Evolutionary conservation across 2,888 invertebrate species (phyloP), one percentile per base, ranked within the genome.

Genomic region (Caradrina clavipalpis): DNA sequence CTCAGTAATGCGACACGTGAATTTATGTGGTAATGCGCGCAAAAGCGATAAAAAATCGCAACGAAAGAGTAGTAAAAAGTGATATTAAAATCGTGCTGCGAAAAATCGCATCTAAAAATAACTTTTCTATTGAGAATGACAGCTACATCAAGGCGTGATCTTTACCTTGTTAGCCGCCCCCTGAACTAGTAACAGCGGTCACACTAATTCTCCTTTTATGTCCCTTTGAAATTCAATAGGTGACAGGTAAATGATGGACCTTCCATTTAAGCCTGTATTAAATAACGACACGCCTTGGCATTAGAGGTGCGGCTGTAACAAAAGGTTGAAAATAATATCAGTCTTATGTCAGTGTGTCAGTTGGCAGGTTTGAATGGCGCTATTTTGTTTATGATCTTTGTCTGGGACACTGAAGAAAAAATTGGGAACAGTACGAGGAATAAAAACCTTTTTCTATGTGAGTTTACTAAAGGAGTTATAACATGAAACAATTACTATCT

Each of bases 141-240:
- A 54, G 15, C 0, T 11, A 42, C 3, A 51, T 70, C 8, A 55
- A 54, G 63, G 60, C 4, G 75, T 39, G 60, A 19, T 55, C 21
- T 68, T 51, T 63, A 56, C 62, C 42, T 64, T 54, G 35, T 35
- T 45, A 78, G 59, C 55, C 47, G 42, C 61, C 71, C 66, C 78
- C 63, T 67, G 65, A 69, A 79, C 74, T 61, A 61, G 58, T 66
- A 74, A 72, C 51, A 72, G 49, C 66, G 84, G 86, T 85, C 84
- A 86, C 79, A 78, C 68, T 84, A 86, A 89, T 88, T 85, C 79
- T 57, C 75, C 84, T 86, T 88, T 85, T 83, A 86, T 64, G 76
- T 87, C 83, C 77, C 80, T 82, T 83, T 80, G 86, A 86, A 89
- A 89, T 88, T 88, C 86, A 86, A 89, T 89, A 88, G 85, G 76